Evolutionary conservation across 1,140 invertebrate genomes (phyloP).

Genomic region (Mylabris phalerata): DNA sequence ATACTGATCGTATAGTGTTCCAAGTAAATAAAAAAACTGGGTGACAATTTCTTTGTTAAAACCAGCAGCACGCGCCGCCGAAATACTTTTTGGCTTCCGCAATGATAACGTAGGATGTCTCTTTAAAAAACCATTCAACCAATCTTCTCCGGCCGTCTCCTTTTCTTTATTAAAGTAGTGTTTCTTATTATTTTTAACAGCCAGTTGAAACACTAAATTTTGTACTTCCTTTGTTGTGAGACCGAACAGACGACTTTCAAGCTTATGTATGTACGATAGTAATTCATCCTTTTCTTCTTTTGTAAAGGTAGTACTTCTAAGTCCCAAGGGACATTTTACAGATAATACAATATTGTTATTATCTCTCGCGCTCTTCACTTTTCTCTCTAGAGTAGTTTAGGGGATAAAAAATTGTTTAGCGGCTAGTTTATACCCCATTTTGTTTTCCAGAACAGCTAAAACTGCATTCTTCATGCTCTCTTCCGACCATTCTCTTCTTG

Average conservation of each 20-base stretch:
- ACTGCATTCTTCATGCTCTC: slow-evolving; percentile 26
- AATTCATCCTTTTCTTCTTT: slow-evolving; percentile 10
- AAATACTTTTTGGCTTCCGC: slow-evolving; percentile 10
- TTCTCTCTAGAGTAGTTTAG: slow-evolving; percentile 20
- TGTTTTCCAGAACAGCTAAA: slow-evolving; percentile 18
- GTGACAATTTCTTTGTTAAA: slow-evolving; percentile 27
- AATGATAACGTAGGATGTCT: slow-evolving; percentile 15
- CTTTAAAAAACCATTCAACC: slow-evolving; percentile 18
- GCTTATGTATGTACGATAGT: slow-evolving; percentile 5
- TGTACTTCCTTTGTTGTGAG: slow-evolving; percentile 12
- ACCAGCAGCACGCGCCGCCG: slow-evolving; percentile 10
- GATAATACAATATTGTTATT: not conserved
- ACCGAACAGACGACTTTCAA: slow-evolving; percentile 18
- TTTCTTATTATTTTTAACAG: slow-evolving; percentile 3
- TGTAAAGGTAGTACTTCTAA: slow-evolving; percentile 5
- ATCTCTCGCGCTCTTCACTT: slow-evolving; percentile 8
- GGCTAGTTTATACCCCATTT: slow-evolving; percentile 22
- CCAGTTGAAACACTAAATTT: slow-evolving; percentile 13
- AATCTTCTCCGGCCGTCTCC: too few relatives aligned
- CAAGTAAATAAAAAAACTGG: slow-evolving; percentile 17
- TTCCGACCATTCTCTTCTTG: slow-evolving; percentile 3
- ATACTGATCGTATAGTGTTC: slow-evolving; percentile 20
- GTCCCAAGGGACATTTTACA: slow-evolving; percentile 7
- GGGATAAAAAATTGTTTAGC: slow-evolving; percentile 19
- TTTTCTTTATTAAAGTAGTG: slow-evolving; percentile 2